Evolutionary conservation across 2,113 vertebrate genomes (phyloP).

Genomic region (Neodon shergylaensis): DNA sequence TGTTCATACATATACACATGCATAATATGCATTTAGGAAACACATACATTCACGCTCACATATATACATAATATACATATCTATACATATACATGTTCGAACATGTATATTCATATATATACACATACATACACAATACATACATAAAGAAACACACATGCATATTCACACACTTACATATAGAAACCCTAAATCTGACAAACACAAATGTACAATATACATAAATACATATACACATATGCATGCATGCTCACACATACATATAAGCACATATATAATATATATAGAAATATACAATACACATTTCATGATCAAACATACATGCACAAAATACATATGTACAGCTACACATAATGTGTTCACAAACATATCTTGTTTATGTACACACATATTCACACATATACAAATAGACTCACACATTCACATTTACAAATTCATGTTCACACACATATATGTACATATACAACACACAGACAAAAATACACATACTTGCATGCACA

Average conservation of each 20-base stretch:
- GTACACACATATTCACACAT: too few species aligned
- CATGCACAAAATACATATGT: background rate
- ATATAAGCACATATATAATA: too few species aligned
- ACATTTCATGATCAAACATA: background rate
- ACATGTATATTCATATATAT: background rate
- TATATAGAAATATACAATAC: background rate
- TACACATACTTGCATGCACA: too few species aligned
- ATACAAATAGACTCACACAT: background rate
- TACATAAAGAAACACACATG: background rate
- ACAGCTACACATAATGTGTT: background rate
- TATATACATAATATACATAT: background rate
- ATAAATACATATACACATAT: background rate
- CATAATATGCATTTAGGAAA: background rate
- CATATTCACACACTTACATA: background rate
- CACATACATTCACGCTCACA: background rate
- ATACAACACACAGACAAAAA: too few species aligned
- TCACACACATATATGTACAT: too few species aligned
- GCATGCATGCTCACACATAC: background rate
- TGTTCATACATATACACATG: background rate
- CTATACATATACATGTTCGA: background rate
- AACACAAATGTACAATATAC: background rate
- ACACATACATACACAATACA: background rate
- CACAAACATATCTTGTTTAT: background rate
- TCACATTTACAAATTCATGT: too few species aligned
- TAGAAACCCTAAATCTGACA: background rate